Percentiles rank a stretch among this genome's conserved stretches.
phyloP scores from a whole-genome alignment of 2,888 invertebrate species.

The Polydrusus tereticollis region DNA sequence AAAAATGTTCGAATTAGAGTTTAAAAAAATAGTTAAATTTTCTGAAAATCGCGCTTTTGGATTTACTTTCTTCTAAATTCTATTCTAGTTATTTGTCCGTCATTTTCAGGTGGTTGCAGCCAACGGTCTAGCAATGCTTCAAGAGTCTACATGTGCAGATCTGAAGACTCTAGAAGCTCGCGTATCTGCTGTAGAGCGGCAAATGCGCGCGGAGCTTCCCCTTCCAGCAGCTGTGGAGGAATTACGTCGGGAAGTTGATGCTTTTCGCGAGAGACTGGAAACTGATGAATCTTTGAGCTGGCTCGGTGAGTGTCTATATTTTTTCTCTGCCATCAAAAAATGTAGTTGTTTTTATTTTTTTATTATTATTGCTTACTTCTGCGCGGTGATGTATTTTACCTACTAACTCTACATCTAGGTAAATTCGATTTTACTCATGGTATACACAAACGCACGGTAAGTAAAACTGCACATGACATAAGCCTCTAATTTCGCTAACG shows the following conservation, averaged over 20 bases:
- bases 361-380: too few species aligned
- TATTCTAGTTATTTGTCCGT: not conserved
- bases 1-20: too few species aligned
- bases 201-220: conserved; percentile 70
- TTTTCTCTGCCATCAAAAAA: not conserved
- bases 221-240: conserved; percentile 71
- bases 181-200: conserved; percentile 71
- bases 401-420: too few species aligned
- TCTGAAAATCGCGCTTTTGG: too few species aligned
- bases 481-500: too few species aligned
- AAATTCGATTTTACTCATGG: too few species aligned
- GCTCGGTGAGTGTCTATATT: conserved; percentile 69
- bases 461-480: too few species aligned
- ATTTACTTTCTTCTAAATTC: too few species aligned
- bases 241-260: conserved; percentile 72
- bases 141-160: conserved; percentile 67
- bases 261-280: conserved; percentile 73
- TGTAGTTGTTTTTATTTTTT: too few species aligned
- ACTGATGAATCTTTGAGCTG: conserved; percentile 75
- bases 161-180: conserved; percentile 72
- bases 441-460: too few species aligned
- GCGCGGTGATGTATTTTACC: too few species aligned
- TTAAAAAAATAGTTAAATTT: too few species aligned
- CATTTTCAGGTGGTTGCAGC: conserved; percentile 61
- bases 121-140: conserved; percentile 65